These are phyloP conservation scores for Anguilla marmorata DNA, from an alignment of 2,797 vertebrate genomes.

Conservation along the genomic window DNA sequence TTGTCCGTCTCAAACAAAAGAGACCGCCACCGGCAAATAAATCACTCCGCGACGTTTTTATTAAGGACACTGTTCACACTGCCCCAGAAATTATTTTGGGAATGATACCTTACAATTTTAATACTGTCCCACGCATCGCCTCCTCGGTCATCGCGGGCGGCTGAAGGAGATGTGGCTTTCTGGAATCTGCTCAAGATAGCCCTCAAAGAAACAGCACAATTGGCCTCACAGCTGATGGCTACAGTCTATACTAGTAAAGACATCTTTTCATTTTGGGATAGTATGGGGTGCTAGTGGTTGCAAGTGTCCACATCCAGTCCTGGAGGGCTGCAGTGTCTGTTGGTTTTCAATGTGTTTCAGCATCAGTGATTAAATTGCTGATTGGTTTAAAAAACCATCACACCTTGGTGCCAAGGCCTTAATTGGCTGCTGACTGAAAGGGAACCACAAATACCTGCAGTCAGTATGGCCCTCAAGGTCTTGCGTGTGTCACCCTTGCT, in stretches of 20 bases:
- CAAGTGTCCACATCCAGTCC: too few relatives aligned
- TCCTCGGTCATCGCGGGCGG: background rate
- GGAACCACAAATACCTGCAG: too few relatives aligned
- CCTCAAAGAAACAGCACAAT: background rate
- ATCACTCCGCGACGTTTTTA: conserved; percentile 47
- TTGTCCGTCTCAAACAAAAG: conserved; percentile 42
- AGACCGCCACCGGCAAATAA: conserved; percentile 48
- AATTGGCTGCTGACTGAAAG: too few relatives aligned
- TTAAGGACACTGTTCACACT: conserved; percentile 3
- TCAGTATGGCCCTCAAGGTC: too few relatives aligned
- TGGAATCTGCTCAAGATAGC: background rate
- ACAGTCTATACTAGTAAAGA: background rate
- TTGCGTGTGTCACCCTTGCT: too few relatives aligned
- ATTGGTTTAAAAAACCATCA: too few relatives aligned
- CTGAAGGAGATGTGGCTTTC: conserved; percentile 1
- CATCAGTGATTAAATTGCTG: too few relatives aligned
- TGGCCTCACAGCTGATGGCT: background rate
- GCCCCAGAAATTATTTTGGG: conserved; percentile 19
- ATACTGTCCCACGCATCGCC: background rate
- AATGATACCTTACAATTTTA: conserved; percentile 1
- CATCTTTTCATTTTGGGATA: background rate
- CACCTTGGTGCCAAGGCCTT: too few relatives aligned
- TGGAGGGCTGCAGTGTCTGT: too few relatives aligned
- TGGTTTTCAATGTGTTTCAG: too few relatives aligned
- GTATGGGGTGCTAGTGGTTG: too few relatives aligned